A percentile compares a stretch with the other conserved stretches of the same genome.
Conservation (phyloP, 2,797 vertebrate species). For the Platalea minor region DNA sequence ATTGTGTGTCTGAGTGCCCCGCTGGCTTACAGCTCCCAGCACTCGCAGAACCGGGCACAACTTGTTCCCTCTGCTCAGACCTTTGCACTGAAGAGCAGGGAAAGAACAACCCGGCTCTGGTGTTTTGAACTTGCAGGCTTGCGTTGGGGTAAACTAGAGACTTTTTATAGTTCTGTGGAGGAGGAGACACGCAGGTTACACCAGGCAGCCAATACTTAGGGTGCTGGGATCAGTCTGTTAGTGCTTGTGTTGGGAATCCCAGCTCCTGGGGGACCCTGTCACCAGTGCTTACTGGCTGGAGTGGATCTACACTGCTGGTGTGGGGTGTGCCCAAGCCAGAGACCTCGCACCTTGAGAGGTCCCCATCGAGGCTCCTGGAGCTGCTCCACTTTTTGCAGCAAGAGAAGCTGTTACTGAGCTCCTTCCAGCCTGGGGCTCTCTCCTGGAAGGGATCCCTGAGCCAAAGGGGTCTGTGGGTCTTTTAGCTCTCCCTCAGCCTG, state of each 20-base stretch:
- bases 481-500: not conserved
- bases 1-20: rapidly evolving
- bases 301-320: not conserved
- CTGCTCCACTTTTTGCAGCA: not conserved
- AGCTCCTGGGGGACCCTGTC: not conserved
- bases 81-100: not conserved
- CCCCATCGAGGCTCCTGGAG: rapidly evolving
- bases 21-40: not conserved
- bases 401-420: not conserved
- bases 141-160: rapidly evolving
- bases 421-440: not conserved
- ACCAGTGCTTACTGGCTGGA: rapidly evolving
- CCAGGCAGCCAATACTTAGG: not conserved
- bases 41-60: rapidly evolving
- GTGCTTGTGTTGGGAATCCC: not conserved
- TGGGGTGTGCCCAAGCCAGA: not conserved
- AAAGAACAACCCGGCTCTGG: not conserved
- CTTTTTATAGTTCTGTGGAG: not conserved
- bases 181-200: not conserved
- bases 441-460: not conserved
- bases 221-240: not conserved
- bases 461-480: not conserved
- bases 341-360: too few species aligned
- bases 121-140: not conserved
- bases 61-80: not conserved